Evolutionary conservation across 2,113 vertebrate genomes (phyloP).

Genomic region (Trematocara nigrifrons): DNA sequence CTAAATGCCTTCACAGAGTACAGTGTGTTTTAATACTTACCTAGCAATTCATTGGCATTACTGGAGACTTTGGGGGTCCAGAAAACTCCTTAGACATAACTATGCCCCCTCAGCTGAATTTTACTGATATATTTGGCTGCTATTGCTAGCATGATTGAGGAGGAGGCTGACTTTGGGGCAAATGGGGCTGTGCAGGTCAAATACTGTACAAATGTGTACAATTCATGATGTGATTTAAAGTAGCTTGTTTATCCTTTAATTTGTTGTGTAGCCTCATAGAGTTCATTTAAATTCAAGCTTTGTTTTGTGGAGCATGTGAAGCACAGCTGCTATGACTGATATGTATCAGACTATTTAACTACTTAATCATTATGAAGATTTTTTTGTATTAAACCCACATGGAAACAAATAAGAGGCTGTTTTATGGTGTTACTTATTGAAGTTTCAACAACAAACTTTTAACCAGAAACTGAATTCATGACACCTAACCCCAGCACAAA

Average conservation of each 20-base stretch:
- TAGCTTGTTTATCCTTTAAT: not conserved
- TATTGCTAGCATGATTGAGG: not conserved
- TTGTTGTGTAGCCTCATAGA: not conserved
- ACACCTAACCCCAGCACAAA: not conserved
- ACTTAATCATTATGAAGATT: not conserved
- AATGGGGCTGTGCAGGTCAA: not conserved
- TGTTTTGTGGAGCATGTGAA: not conserved
- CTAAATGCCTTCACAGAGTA: not conserved
- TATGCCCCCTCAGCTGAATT: not conserved
- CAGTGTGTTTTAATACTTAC: not conserved
- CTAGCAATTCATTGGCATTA: not conserved
- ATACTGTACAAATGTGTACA: not conserved
- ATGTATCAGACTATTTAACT: not conserved
- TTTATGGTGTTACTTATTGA: not conserved
- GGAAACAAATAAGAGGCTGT: not conserved
- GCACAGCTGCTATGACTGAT: not conserved
- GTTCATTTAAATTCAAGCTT: not conserved
- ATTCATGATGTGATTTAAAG: not conserved
- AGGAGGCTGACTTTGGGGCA: not conserved
- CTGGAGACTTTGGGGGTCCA: not conserved
- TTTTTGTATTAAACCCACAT: not conserved
- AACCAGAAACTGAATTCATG: not conserved
- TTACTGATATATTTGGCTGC: not conserved
- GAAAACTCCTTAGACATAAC: not conserved
- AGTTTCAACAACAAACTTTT: not conserved